phyloP scores from a whole-genome alignment of 2,797 vertebrate species.

The Poecilia wingei region DNA sequence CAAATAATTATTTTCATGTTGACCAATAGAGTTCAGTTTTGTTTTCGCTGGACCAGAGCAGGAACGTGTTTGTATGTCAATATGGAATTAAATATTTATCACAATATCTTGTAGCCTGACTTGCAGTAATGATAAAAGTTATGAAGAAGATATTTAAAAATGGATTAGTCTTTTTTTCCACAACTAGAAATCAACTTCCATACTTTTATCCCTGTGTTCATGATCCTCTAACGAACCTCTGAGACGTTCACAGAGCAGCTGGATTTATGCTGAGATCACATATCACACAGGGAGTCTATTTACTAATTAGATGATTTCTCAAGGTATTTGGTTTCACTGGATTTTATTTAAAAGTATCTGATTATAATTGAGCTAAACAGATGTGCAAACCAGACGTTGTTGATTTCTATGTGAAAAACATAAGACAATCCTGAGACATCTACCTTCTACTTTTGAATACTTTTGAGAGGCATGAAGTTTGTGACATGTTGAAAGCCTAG shows the following conservation, averaged over 20 bases:
- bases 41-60: not conserved
- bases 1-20: not conserved
- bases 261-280: not conserved
- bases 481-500: not conserved
- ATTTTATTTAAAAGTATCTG: not conserved
- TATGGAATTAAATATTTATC: not conserved
- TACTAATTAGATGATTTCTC: not conserved
- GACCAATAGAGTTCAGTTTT: not conserved
- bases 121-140: not conserved
- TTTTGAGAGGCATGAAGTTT: not conserved
- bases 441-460: not conserved
- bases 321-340: not conserved
- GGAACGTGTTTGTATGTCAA: not conserved
- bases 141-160: not conserved
- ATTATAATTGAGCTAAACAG: not conserved
- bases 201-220: not conserved
- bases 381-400: not conserved
- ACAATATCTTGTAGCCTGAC: not conserved
- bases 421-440: not conserved
- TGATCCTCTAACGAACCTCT: not conserved
- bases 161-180: not conserved
- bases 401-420: not conserved
- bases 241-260: not conserved
- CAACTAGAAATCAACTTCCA: not conserved
- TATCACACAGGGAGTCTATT: not conserved